Evolutionary conservation across 1,140 invertebrate species (phyloP), one percentile per base, ranked within the genome.

Genomic region (Drusus annulatus): DNA sequence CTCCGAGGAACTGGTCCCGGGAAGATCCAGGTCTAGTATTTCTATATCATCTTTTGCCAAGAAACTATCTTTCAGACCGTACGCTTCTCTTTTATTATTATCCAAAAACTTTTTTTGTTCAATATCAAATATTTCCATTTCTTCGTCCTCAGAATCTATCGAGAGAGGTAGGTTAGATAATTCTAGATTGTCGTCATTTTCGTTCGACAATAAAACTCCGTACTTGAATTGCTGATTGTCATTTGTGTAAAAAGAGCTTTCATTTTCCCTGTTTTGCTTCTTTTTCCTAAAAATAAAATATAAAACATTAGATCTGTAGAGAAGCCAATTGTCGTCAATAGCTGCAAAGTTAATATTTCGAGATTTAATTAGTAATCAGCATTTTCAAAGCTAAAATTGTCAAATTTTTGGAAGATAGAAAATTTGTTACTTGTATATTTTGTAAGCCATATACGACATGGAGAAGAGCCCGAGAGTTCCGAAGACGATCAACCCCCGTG

Each of bases 51-150:
- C 78, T 73, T 80, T 83, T 19, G 45, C 79, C 50, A 80, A 50
- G 17, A 79, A 69, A 68, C 54, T 56, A 50, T 54, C 50, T 21
- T 71, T 79, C 19, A 45, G 16, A 19, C 68, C 56, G 65, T 68
- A 56, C 13, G 36, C 54, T 15, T 50, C 56, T 19, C n/a, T 50
- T 10, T 60, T 50, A 58, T 74, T 74, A n/a, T 56, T 73, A 36
- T 79, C 60, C 16, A 73, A 76, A n/a, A 62, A 65, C 63, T 80
- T 81, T 21, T 68, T 75, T 19, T 71, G 63, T 56, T 84, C 83
- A 28, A 81, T 63, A 56, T 84, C 80, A 73, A 84, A 84, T 51
- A 83, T 83, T 51, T 83, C 82, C 65, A 77, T 79, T 56, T 83
- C 82, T 51, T 82, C 81, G 31, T 84, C 83, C 4, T 80, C 79